phyloP scores from a whole-genome alignment of 2,888 invertebrate species.

The Ormia ochracea region DNA sequence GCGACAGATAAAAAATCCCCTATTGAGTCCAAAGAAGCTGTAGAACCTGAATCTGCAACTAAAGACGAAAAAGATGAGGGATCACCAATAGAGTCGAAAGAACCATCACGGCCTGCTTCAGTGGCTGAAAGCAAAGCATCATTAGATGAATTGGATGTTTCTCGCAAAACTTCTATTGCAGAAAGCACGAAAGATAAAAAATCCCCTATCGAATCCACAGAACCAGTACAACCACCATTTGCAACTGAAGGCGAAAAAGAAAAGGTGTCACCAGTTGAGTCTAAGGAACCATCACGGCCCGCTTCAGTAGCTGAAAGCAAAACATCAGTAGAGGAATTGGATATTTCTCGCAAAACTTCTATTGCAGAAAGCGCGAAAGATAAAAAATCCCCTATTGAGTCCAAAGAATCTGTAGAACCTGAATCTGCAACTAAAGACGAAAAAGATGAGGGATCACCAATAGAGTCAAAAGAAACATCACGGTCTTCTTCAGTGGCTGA shows the following conservation, averaged over 20 bases:
- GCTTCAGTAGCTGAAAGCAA: constrained; percentile 9
- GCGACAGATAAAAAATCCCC: constrained; percentile 53
- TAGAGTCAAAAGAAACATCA: constrained; percentile 34
- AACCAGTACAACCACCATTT: constrained; percentile 42
- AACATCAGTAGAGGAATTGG: not conserved
- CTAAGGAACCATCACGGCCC: constrained; percentile 56
- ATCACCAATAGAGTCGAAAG: constrained; percentile 34
- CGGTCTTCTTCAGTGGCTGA: constrained; percentile 25
- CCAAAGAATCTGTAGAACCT: constrained; percentile 30
- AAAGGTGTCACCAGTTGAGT: constrained; percentile 46
- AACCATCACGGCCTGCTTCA: constrained; percentile 48
- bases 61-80: constrained; percentile 61
- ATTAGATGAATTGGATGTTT: no score
- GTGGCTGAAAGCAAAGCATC: constrained; percentile 48
- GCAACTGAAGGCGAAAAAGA: constrained; percentile 36
- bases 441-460: constrained; percentile 33
- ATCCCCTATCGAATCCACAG: constrained; percentile 50
- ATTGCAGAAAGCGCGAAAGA: constrained; percentile 54
- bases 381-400: constrained; percentile 20
- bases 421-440: constrained; percentile 46
- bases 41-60: constrained; percentile 57
- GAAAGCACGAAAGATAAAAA: constrained; percentile 52
- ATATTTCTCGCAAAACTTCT: constrained; percentile 32
- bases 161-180: constrained; percentile 53
- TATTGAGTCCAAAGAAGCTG: constrained; percentile 60